These are phyloP conservation scores for Nephrotoma flavescens DNA, from an alignment of 2,888 invertebrate genomes.

Conservation along the genomic window DNA sequence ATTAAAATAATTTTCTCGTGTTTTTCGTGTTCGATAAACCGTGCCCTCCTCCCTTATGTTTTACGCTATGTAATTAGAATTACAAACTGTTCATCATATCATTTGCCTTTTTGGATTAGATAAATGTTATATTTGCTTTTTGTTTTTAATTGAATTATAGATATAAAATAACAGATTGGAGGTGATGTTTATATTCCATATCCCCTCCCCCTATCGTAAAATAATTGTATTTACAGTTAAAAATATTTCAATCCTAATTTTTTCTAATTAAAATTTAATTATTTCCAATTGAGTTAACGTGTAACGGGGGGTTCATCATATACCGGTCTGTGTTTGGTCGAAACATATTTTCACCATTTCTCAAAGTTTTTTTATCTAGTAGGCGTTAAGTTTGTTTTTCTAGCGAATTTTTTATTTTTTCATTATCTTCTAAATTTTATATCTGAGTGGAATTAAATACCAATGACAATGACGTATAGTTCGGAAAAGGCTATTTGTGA, in stretches of 20 bases:
- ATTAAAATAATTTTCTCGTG: background rate
- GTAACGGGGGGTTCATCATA: no score
- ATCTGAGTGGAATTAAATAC: no score
- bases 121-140: background rate
- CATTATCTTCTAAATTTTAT: no score
- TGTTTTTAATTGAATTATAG: background rate
- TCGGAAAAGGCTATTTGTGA: no score
- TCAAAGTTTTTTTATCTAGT: no score
- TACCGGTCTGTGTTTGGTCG: no score
- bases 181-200: background rate
- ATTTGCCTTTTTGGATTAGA: background rate
- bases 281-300: background rate
- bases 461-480: no score
- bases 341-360: no score
- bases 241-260: background rate
- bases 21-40: background rate
- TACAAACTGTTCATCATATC: background rate
- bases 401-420: no score
- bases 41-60: no score
- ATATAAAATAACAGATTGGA: background rate
- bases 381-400: no score
- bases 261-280: background rate
- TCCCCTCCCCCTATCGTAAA: background rate
- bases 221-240: background rate
- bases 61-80: background rate